phyloP scores from a whole-genome alignment of 2,797 vertebrate species.

The Chanos chanos region DNA sequence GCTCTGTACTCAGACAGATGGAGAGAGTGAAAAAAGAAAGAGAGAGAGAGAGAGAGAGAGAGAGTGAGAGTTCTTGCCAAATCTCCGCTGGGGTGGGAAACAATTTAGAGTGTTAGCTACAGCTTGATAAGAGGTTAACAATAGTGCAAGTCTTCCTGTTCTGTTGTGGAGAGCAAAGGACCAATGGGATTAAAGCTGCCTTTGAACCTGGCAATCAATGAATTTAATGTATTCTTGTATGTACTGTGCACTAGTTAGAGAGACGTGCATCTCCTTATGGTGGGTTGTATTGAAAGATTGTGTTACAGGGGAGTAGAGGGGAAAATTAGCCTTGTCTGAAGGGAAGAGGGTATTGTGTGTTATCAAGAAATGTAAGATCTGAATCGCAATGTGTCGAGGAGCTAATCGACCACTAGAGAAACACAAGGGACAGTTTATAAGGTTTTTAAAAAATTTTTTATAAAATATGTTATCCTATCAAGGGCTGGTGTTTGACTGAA shows the following conservation, averaged over 20 bases:
- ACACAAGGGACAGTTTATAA: slow-evolving; percentile 33
- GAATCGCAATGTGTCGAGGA: too few relatives aligned
- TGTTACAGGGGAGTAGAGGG: slow-evolving; percentile 22
- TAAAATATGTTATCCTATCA: too few relatives aligned
- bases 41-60: slow-evolving; percentile 22
- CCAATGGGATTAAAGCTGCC: slow-evolving; percentile 25
- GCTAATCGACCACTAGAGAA: too few relatives aligned
- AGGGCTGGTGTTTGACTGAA: too few relatives aligned
- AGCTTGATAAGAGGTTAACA: slow-evolving; percentile 51
- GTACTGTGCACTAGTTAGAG: slow-evolving; percentile 4
- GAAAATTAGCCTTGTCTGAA: too few relatives aligned
- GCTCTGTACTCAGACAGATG: slow-evolving; percentile 45
- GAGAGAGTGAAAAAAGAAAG: slow-evolving; percentile 26
- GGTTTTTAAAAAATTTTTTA: slow-evolving; percentile 27
- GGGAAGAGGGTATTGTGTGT: too few relatives aligned
- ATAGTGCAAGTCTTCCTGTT: slow-evolving; percentile 44
- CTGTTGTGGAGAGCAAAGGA: slow-evolving; percentile 25
- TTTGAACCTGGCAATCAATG: slow-evolving; percentile 33
- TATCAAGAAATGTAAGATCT: slow-evolving; percentile 14
- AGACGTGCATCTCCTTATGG: slow-evolving; percentile 8
- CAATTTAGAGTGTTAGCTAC: slow-evolving; percentile 49
- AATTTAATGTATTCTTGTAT: slow-evolving; percentile 32
- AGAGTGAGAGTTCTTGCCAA: slow-evolving; percentile 35
- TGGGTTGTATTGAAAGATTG: slow-evolving; percentile 13
- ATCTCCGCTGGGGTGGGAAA: slow-evolving; percentile 44